These are phyloP conservation scores for Larimichthys crocea DNA, from an alignment of 2,113 vertebrate species.

Conservation along the genomic window DNA sequence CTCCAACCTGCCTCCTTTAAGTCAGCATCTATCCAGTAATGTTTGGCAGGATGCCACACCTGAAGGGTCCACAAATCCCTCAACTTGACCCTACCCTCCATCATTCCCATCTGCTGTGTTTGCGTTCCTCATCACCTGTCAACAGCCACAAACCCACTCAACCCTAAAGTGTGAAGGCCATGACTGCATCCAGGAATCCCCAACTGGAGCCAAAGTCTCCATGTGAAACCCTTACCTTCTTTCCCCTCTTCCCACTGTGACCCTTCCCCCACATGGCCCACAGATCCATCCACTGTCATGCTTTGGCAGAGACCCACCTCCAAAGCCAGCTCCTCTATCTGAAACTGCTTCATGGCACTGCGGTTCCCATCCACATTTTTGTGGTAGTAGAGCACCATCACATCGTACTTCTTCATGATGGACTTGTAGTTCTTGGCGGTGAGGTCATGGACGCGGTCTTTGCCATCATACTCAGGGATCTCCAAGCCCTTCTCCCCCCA, in stretches of 20 bases:
- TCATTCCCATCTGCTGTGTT: not conserved
- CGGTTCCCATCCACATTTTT: conserved; percentile 86
- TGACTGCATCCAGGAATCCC: conserved; percentile 19
- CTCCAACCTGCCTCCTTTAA: not conserved
- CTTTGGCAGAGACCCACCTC: conserved; percentile 86
- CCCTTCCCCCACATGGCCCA: conserved; percentile 32
- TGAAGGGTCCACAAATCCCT: not conserved
- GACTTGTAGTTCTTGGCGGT: conserved; percentile 91
- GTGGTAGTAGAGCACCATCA: conserved; percentile 93
- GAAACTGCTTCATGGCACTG: conserved; percentile 88
- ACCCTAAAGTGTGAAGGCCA: conserved; percentile 1
- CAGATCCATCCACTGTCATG: conserved; percentile 50
- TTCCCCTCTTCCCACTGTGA: conserved; percentile 30
- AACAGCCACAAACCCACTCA: not conserved
- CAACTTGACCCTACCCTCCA: not conserved
- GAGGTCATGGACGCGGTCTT: conserved; percentile 89
- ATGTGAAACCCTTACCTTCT: conserved; percentile 20
- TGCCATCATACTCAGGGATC: conserved; percentile 91
- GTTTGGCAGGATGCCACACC: conserved; percentile 1
- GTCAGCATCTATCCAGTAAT: conserved; percentile 7
- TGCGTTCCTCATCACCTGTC: conserved; percentile 26
- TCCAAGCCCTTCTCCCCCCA: conserved; percentile 87
- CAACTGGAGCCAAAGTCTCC: conserved; percentile 37
- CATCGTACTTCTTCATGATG: conserved; percentile 91
- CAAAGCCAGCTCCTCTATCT: conserved; percentile 91